Evolutionary conservation across 2,113 vertebrate species (phyloP).

Genomic region (Nothobranchius kuhntae): DNA sequence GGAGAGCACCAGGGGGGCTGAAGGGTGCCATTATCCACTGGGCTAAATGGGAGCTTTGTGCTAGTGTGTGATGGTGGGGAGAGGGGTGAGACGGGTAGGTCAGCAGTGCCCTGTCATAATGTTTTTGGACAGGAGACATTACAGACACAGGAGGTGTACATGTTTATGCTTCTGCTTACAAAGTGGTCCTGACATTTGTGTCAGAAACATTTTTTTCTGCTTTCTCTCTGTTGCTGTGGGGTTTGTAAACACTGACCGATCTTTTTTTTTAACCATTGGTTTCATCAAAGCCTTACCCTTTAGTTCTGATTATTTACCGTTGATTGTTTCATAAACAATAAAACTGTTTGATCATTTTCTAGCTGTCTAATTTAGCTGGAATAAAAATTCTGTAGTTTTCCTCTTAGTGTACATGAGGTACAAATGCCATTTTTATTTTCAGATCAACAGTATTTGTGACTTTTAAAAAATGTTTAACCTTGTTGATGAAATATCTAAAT

Average conservation of each 20-base stretch:
- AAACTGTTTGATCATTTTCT: neutral
- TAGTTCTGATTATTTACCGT: neutral
- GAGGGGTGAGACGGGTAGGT: slow-evolving; percentile 28
- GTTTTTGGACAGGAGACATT: slow-evolving; percentile 47
- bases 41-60: slow-evolving; percentile 77
- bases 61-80: slow-evolving; percentile 16
- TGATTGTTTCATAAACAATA: neutral
- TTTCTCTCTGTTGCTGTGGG: neutral
- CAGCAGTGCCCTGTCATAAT: slow-evolving; percentile 66
- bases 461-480: no score
- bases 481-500: no score
- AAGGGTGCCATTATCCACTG: slow-evolving; percentile 75
- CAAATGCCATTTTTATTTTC: no score
- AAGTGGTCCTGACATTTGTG: neutral
- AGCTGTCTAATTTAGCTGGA: neutral
- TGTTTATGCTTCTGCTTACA: neutral
- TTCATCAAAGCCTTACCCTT: neutral
- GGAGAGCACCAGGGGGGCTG: slow-evolving; percentile 48
- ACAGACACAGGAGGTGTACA: neutral
- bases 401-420: no score
- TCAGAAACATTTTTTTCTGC: neutral
- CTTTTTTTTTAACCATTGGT: neutral
- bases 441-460: no score
- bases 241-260: neutral
- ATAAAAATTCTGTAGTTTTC: neutral